Evolutionary conservation across 2,797 vertebrate species (phyloP), one percentile per base, ranked within the genome.

Genomic region (Cyclopterus lumpus): DNA sequence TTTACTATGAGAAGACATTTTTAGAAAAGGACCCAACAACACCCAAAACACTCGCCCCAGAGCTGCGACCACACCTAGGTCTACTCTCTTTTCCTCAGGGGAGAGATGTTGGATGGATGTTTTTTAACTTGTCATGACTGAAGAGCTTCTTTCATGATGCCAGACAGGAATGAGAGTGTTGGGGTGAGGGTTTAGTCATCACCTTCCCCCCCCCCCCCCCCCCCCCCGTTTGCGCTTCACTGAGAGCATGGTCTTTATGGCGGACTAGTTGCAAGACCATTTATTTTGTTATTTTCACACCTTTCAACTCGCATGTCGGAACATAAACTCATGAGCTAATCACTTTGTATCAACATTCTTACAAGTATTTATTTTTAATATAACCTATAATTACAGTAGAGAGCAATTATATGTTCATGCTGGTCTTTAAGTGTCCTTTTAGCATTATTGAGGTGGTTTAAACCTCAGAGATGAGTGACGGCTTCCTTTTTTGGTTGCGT

Each of bases 101-200:
- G 76, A 83, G 67, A 82, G 64, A 86, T 79, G 71, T 79, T 81
- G 54, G 77, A 81, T 75, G 64, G 67, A 77, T 82, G 62, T 88
- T 86, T 89, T 83, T 79, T 61, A 79, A 78, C 84, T 72, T 86
- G 85, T 87, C 80, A 85, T 83, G 87, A 86, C 80, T 91, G 75
- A 89, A 74, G 91, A 90, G 84, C 57, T 74, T 89, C 89, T 91
- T 92, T 91, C 90, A 87, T 85, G 80, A 71, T 10, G 59, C 77
- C 75, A 77, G 83, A 77, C 77, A 62, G 75, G 76, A 85, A 83
- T 73, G 67, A 80, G 81, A 62, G 53, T 61, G 68, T 77, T 75
- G 26, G 46, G 77, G 44, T 81, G 49, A 73, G 22, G 38, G 67
- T 85, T 88, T 83, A 89, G 82, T 86, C 73, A 83, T 87, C 81